Evolutionary conservation across 2,888 invertebrate species (phyloP), one percentile per base, ranked within the genome.

Genomic region (Sphecodes monilicornis): DNA sequence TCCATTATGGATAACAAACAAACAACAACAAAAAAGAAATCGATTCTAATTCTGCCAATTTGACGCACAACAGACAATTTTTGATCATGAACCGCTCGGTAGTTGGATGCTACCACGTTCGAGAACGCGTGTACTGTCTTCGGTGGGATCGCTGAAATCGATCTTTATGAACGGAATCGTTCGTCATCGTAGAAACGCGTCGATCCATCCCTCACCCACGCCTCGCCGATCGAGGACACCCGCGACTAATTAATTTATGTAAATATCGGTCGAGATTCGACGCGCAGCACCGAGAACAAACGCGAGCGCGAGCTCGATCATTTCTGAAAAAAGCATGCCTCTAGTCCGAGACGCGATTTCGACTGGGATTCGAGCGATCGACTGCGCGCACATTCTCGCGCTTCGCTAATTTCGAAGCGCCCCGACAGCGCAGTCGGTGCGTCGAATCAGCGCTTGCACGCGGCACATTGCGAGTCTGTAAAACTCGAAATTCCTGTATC

Each of bases 1-100:
- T 18, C n/a, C 77, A 84, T 83, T 87, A 89, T 91, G 90, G 88
- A 90, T 91, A 90, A 60, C 29, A 26, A 60, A 54, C n/a, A 22
- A n/a, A 54, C n/a, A 3, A 3, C 3, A 11, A n/a, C n/a, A n/a
- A n/a, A 3, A 54, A 54, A 22, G 54, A 89, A 66, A 72, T 80
- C 39, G 70, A 46, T 81, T 81, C 43, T n/a, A 68, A 72, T 79
- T 85, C 82, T 82, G 79, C 76, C 85, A 82, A 82, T 80, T 85
- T 50, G 74, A 72, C 77, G 76, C 76, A 82, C 78, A 86, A 85
- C 50, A 36, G 32, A 74, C 54, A 76, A 60, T 29, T 76, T 75
- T 39, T 50, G 73, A 13, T 29, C 29, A 71, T 82, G 76, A 64
- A 22, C 66, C 72, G 71, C n/a, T 39, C 68, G 68, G 39, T 68